These are phyloP conservation scores for Molothrus aeneus DNA, from an alignment of 2,797 vertebrate species.

Conservation along the genomic window DNA sequence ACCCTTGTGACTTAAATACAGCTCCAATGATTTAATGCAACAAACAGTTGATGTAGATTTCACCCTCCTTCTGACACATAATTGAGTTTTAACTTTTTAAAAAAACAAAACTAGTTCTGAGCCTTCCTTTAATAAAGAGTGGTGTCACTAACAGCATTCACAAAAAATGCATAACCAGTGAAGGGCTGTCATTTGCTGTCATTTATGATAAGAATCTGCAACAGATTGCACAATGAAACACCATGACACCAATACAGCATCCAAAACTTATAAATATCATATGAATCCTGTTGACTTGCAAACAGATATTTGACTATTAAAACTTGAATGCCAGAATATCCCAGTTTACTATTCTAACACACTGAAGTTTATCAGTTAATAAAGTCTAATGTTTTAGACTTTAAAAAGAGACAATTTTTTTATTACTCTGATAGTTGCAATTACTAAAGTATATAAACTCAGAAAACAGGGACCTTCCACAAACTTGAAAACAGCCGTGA, in stretches of 20 bases:
- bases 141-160: background rate
- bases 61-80: background rate
- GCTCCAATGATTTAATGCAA: background rate
- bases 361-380: background rate
- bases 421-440: background rate
- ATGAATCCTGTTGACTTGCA: background rate
- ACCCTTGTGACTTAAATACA: background rate
- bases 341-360: background rate
- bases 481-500: background rate
- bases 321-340: background rate
- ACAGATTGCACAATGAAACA: background rate
- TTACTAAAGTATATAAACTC: background rate
- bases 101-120: background rate
- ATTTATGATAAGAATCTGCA: background rate
- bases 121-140: background rate
- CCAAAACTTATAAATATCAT: background rate
- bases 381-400: background rate
- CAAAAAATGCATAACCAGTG: background rate
- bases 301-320: background rate
- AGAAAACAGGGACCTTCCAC: background rate
- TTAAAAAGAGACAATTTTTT: background rate
- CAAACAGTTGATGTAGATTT: background rate
- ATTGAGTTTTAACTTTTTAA: background rate
- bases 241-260: background rate
- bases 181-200: background rate